Evolutionary conservation across 1,140 invertebrate species (phyloP).

Genomic region (Drosophila sproati): DNA sequence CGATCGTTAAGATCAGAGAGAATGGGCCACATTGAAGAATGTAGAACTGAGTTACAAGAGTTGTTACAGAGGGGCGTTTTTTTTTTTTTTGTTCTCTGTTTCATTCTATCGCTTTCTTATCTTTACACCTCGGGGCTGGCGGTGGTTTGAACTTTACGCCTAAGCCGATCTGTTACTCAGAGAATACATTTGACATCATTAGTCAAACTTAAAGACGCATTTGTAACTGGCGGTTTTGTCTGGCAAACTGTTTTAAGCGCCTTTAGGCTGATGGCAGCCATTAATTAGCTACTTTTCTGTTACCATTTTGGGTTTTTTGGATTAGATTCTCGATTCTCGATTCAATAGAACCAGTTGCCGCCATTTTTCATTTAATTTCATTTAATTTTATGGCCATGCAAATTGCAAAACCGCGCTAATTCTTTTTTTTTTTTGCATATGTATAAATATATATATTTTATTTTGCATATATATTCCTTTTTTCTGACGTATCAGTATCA

Average conservation of each 20-base stretch:
- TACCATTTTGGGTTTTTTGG: slow-evolving; percentile 43
- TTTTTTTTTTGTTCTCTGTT: neutral
- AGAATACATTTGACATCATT: slow-evolving; percentile 71
- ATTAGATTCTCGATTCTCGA: neutral
- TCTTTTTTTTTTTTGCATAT: slow-evolving; percentile 41
- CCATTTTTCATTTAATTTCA: slow-evolving; percentile 68
- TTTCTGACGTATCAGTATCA: slow-evolving; percentile 69
- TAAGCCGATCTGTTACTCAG: slow-evolving; percentile 62
- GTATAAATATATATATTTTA: neutral
- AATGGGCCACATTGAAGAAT: slow-evolving; percentile 7
- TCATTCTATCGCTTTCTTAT: slow-evolving; percentile 7
- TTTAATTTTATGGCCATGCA: slow-evolving; percentile 59
- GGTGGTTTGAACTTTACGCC: slow-evolving; percentile 81
- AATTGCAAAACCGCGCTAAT: slow-evolving; percentile 83
- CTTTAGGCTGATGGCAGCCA: slow-evolving; percentile 60
- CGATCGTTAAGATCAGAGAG: slow-evolving; percentile 47
- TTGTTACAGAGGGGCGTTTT: neutral
- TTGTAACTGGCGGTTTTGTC: slow-evolving; percentile 57
- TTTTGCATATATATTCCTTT: neutral
- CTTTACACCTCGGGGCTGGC: slow-evolving; percentile 52
- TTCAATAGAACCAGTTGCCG: slow-evolving; percentile 37
- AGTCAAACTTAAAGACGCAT: slow-evolving; percentile 81
- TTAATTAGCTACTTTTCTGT: slow-evolving; percentile 62
- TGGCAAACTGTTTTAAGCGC: slow-evolving; percentile 56
- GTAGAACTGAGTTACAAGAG: slow-evolving; percentile 11